These are phyloP conservation scores for Lophochroa leadbeateri DNA, from an alignment of 2,113 vertebrate species.

Conservation along the genomic window DNA sequence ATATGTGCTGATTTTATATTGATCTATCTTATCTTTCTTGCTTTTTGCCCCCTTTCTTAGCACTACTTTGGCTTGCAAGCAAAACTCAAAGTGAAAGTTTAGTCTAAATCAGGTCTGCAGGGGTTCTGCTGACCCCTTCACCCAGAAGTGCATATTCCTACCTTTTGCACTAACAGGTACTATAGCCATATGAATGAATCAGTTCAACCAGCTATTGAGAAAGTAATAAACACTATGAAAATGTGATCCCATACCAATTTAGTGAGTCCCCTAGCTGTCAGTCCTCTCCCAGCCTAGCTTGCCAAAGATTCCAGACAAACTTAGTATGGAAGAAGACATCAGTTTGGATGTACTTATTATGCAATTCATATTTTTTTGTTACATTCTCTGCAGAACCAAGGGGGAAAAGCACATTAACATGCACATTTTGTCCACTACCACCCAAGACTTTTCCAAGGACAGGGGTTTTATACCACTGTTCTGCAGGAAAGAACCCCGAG, in stretches of 20 bases:
- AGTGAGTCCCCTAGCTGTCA: background rate
- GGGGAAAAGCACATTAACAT: background rate
- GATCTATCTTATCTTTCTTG: background rate
- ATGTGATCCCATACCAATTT: background rate
- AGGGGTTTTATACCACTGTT: background rate
- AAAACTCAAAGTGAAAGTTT: background rate
- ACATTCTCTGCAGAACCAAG: background rate
- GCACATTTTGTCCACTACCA: background rate
- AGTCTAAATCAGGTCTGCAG: background rate
- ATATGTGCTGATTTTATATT: background rate
- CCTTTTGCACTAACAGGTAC: background rate
- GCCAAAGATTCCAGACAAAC: background rate
- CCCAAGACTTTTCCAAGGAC: background rate
- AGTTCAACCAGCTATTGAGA: background rate
- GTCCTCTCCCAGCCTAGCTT: background rate
- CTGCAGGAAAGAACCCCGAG: background rate
- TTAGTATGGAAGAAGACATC: background rate
- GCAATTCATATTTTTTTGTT: background rate
- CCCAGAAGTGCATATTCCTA: background rate
- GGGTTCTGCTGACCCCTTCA: background rate
- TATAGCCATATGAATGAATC: background rate
- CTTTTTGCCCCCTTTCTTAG: background rate
- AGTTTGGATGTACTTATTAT: background rate
- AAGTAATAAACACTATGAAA: background rate
- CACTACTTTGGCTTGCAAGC: background rate